Evolutionary conservation across 2,888 invertebrate species (phyloP).

Genomic region (Tuberolachnus salignus): DNA sequence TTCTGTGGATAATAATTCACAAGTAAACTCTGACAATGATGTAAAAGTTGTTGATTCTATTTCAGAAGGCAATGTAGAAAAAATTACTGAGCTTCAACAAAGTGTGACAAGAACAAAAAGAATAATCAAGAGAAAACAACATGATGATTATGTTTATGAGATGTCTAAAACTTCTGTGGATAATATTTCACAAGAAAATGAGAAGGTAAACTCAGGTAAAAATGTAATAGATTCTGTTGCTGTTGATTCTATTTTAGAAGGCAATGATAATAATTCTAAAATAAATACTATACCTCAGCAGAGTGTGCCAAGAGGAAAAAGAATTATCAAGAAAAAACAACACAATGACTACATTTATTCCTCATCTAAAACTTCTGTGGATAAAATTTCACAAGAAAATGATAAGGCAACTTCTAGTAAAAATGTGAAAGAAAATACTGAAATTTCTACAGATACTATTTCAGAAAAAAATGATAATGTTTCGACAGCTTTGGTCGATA

Average conservation of each 20-base stretch:
- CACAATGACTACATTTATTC: conserved; percentile 36
- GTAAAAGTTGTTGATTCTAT: too few relatives aligned
- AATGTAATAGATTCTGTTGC: neutral
- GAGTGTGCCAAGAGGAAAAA: neutral
- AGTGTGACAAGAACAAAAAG: conserved; percentile 11
- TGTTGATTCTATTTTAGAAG: too few relatives aligned
- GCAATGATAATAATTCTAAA: neutral
- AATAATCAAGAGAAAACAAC: conserved; percentile 4
- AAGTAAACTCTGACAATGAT: neutral
- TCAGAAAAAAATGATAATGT: neutral
- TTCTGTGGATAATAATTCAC: too few relatives aligned
- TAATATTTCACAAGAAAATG: too few relatives aligned
- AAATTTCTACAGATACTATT: too few relatives aligned
- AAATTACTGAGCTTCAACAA: neutral
- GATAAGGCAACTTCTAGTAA: neutral
- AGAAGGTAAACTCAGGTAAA: conserved; percentile 2
- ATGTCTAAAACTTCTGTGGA: neutral
- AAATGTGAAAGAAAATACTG: neutral
- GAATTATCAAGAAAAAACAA: conserved; percentile 8
- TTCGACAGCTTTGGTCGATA: too few relatives aligned
- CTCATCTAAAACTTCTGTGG: neutral
- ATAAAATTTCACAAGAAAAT: too few relatives aligned
- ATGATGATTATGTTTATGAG: conserved; percentile 31
- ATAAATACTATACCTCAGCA: neutral
- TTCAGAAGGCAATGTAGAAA: neutral